Evolutionary conservation across 1,140 invertebrate species (phyloP).

Genomic region (Frieseomelitta varia): DNA sequence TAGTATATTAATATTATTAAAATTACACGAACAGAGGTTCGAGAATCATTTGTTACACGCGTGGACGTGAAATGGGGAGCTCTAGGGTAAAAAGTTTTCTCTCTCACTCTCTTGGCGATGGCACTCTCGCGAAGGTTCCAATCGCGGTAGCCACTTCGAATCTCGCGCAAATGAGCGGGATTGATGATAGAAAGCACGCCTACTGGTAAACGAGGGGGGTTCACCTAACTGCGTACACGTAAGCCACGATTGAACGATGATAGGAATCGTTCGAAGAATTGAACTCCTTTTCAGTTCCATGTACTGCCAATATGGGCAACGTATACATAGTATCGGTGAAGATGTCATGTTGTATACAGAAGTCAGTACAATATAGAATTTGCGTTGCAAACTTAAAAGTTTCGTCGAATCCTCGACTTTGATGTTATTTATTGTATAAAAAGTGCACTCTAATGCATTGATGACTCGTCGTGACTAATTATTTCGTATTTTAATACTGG

Average conservation of each 20-base stretch:
- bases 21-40: too few species aligned
- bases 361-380: too few species aligned
- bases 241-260: not conserved
- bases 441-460: too few species aligned
- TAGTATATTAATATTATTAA: too few species aligned
- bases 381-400: too few species aligned
- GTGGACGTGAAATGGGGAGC: too few species aligned
- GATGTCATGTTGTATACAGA: not conserved
- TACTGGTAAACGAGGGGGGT: slow-evolving; percentile 33
- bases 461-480: too few species aligned
- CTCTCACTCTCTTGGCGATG: not conserved
- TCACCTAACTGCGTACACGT: slow-evolving; percentile 21
- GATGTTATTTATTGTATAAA: too few species aligned
- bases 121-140: not conserved
- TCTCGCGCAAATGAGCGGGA: slow-evolving; percentile 44
- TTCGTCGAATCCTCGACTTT: too few species aligned
- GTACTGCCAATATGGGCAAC: too few species aligned
- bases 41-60: too few species aligned
- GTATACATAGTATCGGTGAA: not conserved
- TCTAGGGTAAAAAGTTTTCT: slow-evolving; percentile 2
- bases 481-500: too few species aligned
- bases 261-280: slow-evolving; percentile 2
- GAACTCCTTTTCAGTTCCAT: not conserved
- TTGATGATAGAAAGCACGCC: slow-evolving; percentile 42
- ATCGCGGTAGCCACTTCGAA: slow-evolving; percentile 29